A percentile compares a stretch with the other conserved stretches of the same genome.
These are phyloP conservation scores for Nasonia longicornis DNA, from an alignment of 1,140 invertebrate genomes.

Conservation along the genomic window DNA sequence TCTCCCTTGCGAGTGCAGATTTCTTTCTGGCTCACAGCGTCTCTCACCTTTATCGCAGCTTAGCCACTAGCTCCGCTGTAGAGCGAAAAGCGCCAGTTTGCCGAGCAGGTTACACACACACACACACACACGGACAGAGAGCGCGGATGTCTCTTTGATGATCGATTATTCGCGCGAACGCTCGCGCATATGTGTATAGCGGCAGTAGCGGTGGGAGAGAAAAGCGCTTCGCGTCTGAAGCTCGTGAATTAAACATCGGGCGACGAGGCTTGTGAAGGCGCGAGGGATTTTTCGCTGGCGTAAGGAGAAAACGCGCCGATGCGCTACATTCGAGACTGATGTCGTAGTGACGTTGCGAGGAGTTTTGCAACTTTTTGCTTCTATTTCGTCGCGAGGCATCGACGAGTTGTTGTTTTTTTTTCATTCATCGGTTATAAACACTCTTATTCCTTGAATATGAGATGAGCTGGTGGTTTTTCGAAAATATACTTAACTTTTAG, in stretches of 20 bases:
- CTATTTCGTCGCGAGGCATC: no score
- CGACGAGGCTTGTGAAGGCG: not conserved
- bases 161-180: conserved; percentile 38
- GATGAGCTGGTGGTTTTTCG: no score
- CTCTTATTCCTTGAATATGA: no score
- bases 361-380: not conserved
- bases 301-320: conserved; percentile 11
- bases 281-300: conserved; percentile 11
- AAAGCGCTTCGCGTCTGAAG: conserved; percentile 45
- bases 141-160: conserved; percentile 15
- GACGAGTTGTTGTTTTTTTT: no score
- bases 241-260: conserved; percentile 48
- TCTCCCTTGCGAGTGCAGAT: not conserved
- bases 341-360: not conserved
- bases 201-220: not conserved
- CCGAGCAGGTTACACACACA: not conserved
- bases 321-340: not conserved
- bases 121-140: not conserved
- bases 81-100: not conserved
- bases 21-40: not conserved
- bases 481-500: no score
- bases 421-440: no score
- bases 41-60: conserved; percentile 3
- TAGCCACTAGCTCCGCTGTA: not conserved
- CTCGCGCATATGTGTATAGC: not conserved